A percentile compares a stretch with the other conserved stretches of the same genome.
phyloP scores from a whole-genome alignment of 2,888 invertebrate genomes.

The Drosophila leonis region DNA sequence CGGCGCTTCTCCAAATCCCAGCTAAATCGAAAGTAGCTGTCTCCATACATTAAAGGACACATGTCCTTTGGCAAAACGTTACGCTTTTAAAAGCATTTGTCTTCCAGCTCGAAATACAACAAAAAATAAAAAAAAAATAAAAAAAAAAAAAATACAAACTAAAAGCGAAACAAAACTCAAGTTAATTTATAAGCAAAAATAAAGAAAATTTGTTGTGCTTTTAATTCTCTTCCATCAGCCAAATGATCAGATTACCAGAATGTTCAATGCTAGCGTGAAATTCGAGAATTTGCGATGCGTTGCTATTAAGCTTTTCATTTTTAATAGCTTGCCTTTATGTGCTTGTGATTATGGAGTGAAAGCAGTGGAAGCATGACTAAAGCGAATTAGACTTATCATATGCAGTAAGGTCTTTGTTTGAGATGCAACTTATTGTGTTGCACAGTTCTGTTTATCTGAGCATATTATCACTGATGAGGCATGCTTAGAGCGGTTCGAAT shows the following conservation, averaged over 20 bases:
- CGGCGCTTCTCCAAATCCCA: slow-evolving; percentile 47
- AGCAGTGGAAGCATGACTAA: neutral
- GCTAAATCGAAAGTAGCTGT: slow-evolving; percentile 65
- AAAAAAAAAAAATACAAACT: neutral
- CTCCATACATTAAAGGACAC: slow-evolving; percentile 64
- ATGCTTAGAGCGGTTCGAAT: too few relatives aligned
- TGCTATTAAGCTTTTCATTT: neutral
- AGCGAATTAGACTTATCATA: neutral
- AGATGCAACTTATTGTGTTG: neutral
- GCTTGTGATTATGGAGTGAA: neutral
- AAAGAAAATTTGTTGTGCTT: slow-evolving; percentile 13
- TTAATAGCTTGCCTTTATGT: neutral
- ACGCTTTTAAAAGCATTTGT: slow-evolving; percentile 76
- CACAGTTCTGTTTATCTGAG: neutral
- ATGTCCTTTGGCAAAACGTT: slow-evolving; percentile 72
- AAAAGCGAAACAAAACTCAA: slow-evolving; percentile 32
- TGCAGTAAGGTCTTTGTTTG: neutral
- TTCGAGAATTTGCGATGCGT: slow-evolving; percentile 6
- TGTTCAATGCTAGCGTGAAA: neutral
- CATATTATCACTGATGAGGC: too few relatives aligned
- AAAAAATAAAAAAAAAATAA: slow-evolving; percentile 7
- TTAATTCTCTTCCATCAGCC: slow-evolving; percentile 28
- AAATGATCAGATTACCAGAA: slow-evolving; percentile 41
- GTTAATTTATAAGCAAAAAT: slow-evolving; percentile 65
- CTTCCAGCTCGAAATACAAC: slow-evolving; percentile 31